These are phyloP conservation scores for Neoarius graeffei DNA, from an alignment of 2,113 vertebrate species.

Conservation along the genomic window DNA sequence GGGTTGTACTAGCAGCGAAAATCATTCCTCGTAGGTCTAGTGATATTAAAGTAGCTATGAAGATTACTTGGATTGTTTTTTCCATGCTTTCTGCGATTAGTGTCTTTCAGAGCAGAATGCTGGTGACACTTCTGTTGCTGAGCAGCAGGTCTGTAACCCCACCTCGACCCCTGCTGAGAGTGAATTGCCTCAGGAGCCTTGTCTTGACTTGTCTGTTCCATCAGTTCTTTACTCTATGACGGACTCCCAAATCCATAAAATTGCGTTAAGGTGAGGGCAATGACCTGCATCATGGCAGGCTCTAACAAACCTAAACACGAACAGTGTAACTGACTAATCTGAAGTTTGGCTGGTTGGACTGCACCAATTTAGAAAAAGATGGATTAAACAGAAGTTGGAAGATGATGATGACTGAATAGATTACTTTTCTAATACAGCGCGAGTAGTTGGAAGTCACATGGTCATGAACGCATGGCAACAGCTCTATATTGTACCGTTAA, in stretches of 20 bases:
- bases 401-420: background rate
- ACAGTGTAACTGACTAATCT: background rate
- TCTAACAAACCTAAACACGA: background rate
- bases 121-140: background rate
- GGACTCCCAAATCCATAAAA: slow-evolving; percentile 72
- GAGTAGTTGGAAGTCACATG: background rate
- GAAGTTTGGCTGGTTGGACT: background rate
- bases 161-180: background rate
- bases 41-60: background rate
- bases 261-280: slow-evolving; percentile 61
- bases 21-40: too few species aligned
- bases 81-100: background rate
- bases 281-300: background rate
- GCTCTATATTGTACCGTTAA: background rate
- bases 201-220: slow-evolving; percentile 31
- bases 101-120: background rate
- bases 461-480: background rate
- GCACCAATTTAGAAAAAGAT: background rate
- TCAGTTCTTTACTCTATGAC: slow-evolving; percentile 59
- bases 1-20: too few species aligned
- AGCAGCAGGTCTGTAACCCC: background rate
- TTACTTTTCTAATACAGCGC: background rate
- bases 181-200: background rate
- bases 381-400: background rate
- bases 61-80: background rate